Evolutionary conservation across 2,888 invertebrate genomes (phyloP), one percentile per base, ranked within the genome.

Genomic region (Agrotis ipsilon): DNA sequence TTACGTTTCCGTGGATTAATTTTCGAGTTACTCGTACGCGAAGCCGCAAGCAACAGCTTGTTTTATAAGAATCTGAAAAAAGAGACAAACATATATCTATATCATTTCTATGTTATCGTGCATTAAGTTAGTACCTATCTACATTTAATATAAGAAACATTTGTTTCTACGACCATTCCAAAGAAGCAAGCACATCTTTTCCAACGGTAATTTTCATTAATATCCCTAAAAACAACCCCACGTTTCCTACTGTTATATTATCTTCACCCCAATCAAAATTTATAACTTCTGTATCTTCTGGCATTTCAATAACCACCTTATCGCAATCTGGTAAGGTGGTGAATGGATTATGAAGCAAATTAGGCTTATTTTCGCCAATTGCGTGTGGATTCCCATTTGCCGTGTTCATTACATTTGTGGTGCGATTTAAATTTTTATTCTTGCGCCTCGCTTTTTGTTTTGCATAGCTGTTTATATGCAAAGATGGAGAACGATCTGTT

Each of bases 381-480:
- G 86, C 86, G 86, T 80, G 85, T 76, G 63, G 39, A 51, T 73
- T 83, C 83, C 77, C 80, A 80, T 86, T 86, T 84, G 63, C 81
- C 76, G 78, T 70, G 80, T 72, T 81, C 75, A 81, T 84, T 83
- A 78, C 75, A 67, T 81, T 82, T 84, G 83, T 58, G 68, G 66
- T 78, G 77, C 62, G 72, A 77, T 74, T 84, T 81, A 71, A 85
- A 84, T 81, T 84, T 76, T 82, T 75, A 71, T 62, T 65, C 52
- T 45, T 60, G 60, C 19, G 48, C 27, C 6, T 46, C 9, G 27
- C 3, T 39, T 75, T 39, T 24, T 60, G 3, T 19, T 52, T 19
- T 43, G 11, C 9, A 21, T 57, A 39, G 24, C n/a, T 52, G 21
- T 62, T 57, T 49, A 3, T 16, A 19, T 60, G 24, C 11, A 46